Conservation (phyloP, 2,888 invertebrate species). For the Caenorhabditis sp. region DNA sequence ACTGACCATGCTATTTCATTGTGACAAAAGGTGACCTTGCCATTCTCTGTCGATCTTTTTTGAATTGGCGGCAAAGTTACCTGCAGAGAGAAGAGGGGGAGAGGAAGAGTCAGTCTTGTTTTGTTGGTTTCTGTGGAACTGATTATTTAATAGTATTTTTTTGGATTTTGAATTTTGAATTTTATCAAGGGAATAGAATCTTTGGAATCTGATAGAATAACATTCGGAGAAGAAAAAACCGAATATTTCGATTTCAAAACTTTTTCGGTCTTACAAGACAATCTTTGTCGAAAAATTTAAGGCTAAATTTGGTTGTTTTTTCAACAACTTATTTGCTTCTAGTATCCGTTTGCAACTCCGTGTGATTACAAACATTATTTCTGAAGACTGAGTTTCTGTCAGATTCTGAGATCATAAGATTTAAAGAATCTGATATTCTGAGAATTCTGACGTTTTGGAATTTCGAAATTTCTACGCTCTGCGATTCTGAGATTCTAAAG, state of each 20-base stretch:
- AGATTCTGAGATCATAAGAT: background rate
- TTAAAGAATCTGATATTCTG: background rate
- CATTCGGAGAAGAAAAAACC: too few relatives aligned
- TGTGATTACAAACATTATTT: too few relatives aligned
- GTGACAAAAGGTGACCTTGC: constrained; percentile 13
- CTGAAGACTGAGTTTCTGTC: too few relatives aligned
- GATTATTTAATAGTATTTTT: background rate
- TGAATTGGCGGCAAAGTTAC: background rate
- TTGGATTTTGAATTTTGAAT: too few relatives aligned
- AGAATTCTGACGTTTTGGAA: background rate
- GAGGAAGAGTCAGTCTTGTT: background rate
- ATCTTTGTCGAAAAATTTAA: too few relatives aligned
- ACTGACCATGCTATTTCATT: background rate
- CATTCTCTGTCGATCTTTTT: background rate
- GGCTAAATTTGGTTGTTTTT: too few relatives aligned
- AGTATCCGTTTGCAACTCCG: too few relatives aligned
- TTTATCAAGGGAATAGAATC: too few relatives aligned
- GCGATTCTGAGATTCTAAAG: background rate
- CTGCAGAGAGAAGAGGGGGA: background rate
- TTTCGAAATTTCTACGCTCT: background rate
- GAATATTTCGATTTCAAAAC: too few relatives aligned
- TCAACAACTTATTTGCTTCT: too few relatives aligned
- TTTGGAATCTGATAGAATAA: too few relatives aligned
- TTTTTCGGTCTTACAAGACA: too few relatives aligned
- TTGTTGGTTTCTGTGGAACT: background rate